phyloP scores from a whole-genome alignment of 2,888 invertebrate species.

The Nomada ferruginata region DNA sequence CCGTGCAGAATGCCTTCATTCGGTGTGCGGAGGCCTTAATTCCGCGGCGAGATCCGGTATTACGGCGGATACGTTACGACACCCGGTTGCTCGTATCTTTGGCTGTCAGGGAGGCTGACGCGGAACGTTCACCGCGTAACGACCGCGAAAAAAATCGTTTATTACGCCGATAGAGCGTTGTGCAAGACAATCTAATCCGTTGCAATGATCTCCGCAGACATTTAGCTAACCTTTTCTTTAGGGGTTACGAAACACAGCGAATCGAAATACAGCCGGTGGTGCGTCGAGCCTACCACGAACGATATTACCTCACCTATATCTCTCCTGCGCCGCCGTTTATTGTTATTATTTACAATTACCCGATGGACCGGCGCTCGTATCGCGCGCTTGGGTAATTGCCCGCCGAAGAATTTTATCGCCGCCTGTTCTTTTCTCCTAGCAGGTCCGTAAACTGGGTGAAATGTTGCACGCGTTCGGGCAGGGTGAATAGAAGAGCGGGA shows the following conservation, averaged over 20 bases:
- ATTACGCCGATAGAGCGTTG: constrained; percentile 57
- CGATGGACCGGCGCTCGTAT: not conserved
- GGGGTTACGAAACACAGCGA: constrained; percentile 48
- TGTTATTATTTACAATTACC: constrained; percentile 14
- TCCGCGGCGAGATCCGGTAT: constrained; percentile 61
- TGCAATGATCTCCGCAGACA: constrained; percentile 55
- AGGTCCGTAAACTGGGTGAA: no score
- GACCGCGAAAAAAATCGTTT: constrained; percentile 53
- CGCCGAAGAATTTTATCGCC: not conserved
- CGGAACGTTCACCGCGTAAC: constrained; percentile 41
- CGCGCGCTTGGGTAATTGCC: constrained; percentile 3
- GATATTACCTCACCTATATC: not conserved
- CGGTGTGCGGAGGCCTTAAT: constrained; percentile 55
- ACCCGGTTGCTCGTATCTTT: constrained; percentile 54
- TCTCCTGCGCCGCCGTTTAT: not conserved
- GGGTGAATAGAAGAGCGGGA: no score
- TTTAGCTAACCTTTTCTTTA: constrained; percentile 60
- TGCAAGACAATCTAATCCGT: constrained; percentile 61
- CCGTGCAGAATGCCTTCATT: not conserved
- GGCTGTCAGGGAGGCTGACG: constrained; percentile 38
- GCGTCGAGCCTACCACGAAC: constrained; percentile 20
- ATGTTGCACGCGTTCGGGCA: no score
- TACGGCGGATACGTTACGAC: constrained; percentile 63
- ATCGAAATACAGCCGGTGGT: constrained; percentile 29
- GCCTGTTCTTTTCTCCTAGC: not conserved